These are phyloP conservation scores for Eledone cirrhosa DNA, from an alignment of 2,888 invertebrate genomes.

Conservation along the genomic window DNA sequence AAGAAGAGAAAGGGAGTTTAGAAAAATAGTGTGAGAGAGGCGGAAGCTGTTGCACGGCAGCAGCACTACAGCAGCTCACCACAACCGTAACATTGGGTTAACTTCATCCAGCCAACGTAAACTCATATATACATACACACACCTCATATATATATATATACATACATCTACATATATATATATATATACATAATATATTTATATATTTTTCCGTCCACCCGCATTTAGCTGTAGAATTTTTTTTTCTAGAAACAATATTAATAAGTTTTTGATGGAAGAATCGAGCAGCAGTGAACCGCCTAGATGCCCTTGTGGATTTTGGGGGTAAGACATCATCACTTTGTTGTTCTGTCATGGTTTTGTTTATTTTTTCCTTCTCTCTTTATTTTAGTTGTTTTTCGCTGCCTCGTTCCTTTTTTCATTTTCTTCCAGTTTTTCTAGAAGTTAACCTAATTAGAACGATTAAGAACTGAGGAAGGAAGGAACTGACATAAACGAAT, in stretches of 20 bases:
- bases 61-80: conserved; percentile 4
- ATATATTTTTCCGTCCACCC: conserved; percentile 23
- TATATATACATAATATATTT: background rate
- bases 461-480: too few species aligned
- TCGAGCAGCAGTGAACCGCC: conserved; percentile 57
- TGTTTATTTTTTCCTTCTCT: background rate
- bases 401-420: background rate
- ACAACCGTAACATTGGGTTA: conserved; percentile 17
- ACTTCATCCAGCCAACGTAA: background rate
- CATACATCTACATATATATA: background rate
- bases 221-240: conserved; percentile 32
- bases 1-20: conserved; percentile 14
- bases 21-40: conserved; percentile 5
- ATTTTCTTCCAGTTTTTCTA: too few species aligned
- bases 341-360: background rate
- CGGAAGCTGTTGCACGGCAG: background rate
- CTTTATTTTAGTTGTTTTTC: conserved; percentile 14
- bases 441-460: too few species aligned
- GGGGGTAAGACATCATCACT: conserved; percentile 50
- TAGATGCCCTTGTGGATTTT: conserved; percentile 60
- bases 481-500: too few species aligned
- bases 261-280: conserved; percentile 50
- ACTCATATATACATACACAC: background rate
- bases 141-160: background rate
- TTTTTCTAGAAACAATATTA: conserved; percentile 9